Evolutionary conservation across 2,888 invertebrate genomes (phyloP).

Genomic region (Pristionchus maxplancki): DNA sequence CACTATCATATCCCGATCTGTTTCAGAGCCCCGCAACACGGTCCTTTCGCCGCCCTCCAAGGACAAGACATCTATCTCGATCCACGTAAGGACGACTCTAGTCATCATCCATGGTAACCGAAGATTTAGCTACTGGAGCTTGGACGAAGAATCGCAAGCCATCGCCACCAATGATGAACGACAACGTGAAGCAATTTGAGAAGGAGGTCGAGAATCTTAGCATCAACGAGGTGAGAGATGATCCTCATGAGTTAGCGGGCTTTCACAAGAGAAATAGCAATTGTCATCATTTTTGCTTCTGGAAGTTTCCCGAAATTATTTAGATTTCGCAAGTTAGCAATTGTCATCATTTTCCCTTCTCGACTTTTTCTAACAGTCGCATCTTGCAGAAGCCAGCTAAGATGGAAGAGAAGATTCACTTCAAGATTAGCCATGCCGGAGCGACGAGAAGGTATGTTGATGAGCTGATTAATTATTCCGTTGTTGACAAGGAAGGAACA

Average conservation of each 20-base stretch:
- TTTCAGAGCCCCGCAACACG: background rate
- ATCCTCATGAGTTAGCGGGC: background rate
- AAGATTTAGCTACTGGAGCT: background rate
- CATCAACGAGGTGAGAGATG: background rate
- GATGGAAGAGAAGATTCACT: slow-evolving; percentile 21
- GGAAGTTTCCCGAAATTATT: background rate
- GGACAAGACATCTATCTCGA: background rate
- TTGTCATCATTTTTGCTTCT: background rate
- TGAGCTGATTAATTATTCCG: background rate
- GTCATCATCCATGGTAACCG: no score
- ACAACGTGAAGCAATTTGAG: background rate
- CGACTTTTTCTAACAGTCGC: background rate
- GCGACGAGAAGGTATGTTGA: background rate
- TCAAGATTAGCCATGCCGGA: slow-evolving; percentile 20
- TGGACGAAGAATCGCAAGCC: background rate
- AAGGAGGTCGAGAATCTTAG: background rate
- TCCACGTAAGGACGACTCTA: background rate
- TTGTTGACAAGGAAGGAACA: background rate
- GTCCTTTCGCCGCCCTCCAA: background rate
- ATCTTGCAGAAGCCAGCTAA: background rate
- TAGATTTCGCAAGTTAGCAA: background rate
- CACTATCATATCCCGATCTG: background rate
- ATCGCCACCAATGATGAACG: background rate
- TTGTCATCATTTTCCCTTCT: background rate
- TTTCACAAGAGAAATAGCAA: background rate